Evolutionary conservation across 2,888 invertebrate species (phyloP).

Genomic region (Harpalus rubripes): DNA sequence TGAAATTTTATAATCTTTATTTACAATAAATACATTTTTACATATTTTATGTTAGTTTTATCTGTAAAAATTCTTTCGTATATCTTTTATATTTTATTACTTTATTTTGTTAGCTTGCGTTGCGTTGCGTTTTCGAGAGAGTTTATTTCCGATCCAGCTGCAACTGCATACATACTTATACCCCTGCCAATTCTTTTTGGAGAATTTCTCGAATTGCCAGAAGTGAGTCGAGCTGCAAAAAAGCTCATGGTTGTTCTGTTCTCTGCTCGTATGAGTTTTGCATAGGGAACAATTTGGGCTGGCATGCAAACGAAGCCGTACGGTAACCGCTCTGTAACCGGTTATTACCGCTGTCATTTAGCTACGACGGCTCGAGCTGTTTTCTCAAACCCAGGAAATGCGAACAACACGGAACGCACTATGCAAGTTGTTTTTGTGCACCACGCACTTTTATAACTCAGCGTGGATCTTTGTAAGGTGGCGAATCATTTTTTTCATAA

Average conservation of each 20-base stretch:
- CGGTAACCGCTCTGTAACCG: slow-evolving; percentile 49
- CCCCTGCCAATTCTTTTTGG: not conserved
- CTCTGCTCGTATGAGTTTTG: slow-evolving; percentile 13
- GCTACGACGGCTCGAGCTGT: slow-evolving; percentile 23
- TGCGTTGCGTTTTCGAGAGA: no score
- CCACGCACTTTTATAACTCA: slow-evolving; percentile 21
- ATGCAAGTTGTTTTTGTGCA: slow-evolving; percentile 43
- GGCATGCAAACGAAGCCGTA: slow-evolving; percentile 40
- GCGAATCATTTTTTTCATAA: no score
- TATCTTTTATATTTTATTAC: no score
- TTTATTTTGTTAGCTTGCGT: no score
- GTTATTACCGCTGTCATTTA: slow-evolving; percentile 63
- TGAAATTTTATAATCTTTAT: no score
- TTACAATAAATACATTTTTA: no score
- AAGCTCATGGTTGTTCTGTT: not conserved
- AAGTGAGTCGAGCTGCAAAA: not conserved
- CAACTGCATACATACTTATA: not conserved
- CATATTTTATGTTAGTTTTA: no score
- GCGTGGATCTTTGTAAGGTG: no score
- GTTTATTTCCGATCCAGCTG: not conserved
- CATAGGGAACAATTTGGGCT: slow-evolving; percentile 24
- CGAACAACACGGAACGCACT: slow-evolving; percentile 55
- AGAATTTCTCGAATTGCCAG: slow-evolving; percentile 23
- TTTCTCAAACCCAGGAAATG: slow-evolving; percentile 61
- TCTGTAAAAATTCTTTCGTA: no score